Conservation (phyloP, 2,797 vertebrate genomes). For the Danio albolineatus region DNA sequence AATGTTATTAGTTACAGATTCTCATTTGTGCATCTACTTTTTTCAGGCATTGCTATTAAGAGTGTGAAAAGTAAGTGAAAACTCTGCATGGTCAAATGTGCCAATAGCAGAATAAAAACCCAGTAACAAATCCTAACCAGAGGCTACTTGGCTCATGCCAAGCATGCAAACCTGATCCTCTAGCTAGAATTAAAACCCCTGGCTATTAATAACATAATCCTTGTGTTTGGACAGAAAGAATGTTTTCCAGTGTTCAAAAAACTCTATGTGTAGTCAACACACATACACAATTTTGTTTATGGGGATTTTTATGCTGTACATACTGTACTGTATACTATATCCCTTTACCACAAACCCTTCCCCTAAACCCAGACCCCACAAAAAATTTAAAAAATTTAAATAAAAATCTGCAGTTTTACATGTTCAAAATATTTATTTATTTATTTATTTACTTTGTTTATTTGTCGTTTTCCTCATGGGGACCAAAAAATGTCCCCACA, state of each 20-base stretch:
- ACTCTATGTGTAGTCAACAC: not conserved
- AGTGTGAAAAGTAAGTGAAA: not conserved
- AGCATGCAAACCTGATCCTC: not conserved
- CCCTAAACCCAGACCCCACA: no score
- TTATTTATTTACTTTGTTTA: no score
- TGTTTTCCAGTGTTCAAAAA: not conserved
- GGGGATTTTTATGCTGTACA: no score
- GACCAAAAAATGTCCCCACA: no score
- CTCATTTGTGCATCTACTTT: not conserved
- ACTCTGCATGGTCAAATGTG: not conserved
- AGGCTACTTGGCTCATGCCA: not conserved
- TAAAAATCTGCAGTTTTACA: no score
- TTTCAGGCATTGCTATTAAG: not conserved
- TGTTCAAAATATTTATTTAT: no score
- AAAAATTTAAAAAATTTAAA: no score
- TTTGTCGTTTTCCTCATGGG: no score
- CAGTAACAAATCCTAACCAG: not conserved
- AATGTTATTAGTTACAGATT: not conserved
- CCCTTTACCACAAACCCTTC: no score
- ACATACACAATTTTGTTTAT: not conserved
- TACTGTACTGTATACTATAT: no score
- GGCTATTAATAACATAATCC: slow-evolving; percentile 6
- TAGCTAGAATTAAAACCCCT: slow-evolving; percentile 7
- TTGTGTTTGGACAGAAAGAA: not conserved
- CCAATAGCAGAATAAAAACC: not conserved